A percentile compares a stretch with the other conserved stretches of the same genome.
Conservation (phyloP, 2,113 vertebrate genomes). For the Xiphias gladius region DNA sequence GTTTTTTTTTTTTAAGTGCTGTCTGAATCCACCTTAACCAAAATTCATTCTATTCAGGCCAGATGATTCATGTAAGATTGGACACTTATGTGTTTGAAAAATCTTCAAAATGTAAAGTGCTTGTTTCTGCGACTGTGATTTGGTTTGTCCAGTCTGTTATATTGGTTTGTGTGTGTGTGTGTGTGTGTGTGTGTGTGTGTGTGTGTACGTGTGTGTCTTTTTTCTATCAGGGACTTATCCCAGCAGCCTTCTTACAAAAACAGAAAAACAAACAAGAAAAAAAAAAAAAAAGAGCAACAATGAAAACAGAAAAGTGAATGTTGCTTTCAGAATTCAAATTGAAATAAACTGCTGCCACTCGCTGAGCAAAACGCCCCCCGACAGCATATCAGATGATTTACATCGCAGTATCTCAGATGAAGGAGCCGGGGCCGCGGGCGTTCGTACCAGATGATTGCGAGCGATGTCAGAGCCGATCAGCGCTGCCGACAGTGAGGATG, state of each 20-base stretch:
- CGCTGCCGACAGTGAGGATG: slow-evolving; percentile 23
- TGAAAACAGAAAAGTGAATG: slow-evolving; percentile 10
- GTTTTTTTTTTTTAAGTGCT: not conserved
- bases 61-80: slow-evolving; percentile 28
- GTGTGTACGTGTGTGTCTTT: slow-evolving; percentile 41
- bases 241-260: slow-evolving; percentile 49
- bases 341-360: not conserved
- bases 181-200: slow-evolving; percentile 45
- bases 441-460: slow-evolving; percentile 34
- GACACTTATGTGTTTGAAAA: slow-evolving; percentile 40
- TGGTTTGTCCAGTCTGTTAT: slow-evolving; percentile 46
- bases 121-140: slow-evolving; percentile 62
- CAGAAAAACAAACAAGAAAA: not conserved
- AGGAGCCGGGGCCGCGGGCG: slow-evolving; percentile 28
- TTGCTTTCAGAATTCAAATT: slow-evolving; percentile 3
- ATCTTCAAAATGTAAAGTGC: slow-evolving; percentile 60
- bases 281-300: not conserved
- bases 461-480: slow-evolving; percentile 46
- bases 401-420: slow-evolving; percentile 13
- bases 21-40: slow-evolving; percentile 6
- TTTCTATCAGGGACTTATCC: slow-evolving; percentile 47
- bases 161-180: slow-evolving; percentile 39
- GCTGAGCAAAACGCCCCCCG: not conserved
- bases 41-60: slow-evolving; percentile 11
- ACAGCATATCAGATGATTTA: slow-evolving; percentile 14